Percentiles rank a stretch among this genome's conserved stretches.
phyloP scores from a whole-genome alignment of 2,888 invertebrate species.

The Ceriagrion tenellum region DNA sequence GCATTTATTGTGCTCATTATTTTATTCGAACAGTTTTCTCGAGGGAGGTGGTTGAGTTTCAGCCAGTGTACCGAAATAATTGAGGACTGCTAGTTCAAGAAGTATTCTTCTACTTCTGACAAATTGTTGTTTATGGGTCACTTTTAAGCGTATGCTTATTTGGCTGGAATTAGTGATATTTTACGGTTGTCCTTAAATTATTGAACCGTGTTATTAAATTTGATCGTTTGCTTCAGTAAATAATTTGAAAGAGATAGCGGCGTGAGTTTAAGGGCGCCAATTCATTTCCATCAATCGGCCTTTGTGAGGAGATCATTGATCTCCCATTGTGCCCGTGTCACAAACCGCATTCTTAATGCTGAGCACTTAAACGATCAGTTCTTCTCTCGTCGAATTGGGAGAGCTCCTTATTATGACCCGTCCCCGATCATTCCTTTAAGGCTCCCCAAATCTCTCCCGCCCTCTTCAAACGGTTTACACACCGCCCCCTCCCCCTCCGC shows the following conservation, averaged over 20 bases:
- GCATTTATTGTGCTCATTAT: too few species aligned
- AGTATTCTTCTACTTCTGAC: too few species aligned
- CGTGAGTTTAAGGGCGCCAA: neutral
- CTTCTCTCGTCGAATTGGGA: neutral
- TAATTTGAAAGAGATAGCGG: neutral
- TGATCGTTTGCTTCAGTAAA: neutral
- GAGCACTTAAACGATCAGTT: slow-evolving; percentile 12
- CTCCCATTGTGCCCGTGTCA: neutral
- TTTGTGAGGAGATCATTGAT: neutral
- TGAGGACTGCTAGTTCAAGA: too few species aligned
- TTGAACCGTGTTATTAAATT: neutral
- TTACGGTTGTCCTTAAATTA: too few species aligned
- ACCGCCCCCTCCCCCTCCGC: neutral
- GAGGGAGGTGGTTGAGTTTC: too few species aligned
- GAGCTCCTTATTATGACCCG: slow-evolving; percentile 24
- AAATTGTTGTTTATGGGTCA: too few species aligned
- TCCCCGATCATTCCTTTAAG: slow-evolving; percentile 42
- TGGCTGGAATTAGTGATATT: too few species aligned
- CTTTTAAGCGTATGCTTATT: too few species aligned
- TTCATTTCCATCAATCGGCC: slow-evolving; percentile 31
- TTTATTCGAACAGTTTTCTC: too few species aligned
- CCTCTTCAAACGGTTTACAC: slow-evolving; percentile 11
- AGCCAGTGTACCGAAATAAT: too few species aligned
- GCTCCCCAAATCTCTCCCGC: slow-evolving; percentile 38
- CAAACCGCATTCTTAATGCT: neutral